Evolutionary conservation across 2,888 invertebrate genomes (phyloP).

Genomic region (Ennomos quercinarius): DNA sequence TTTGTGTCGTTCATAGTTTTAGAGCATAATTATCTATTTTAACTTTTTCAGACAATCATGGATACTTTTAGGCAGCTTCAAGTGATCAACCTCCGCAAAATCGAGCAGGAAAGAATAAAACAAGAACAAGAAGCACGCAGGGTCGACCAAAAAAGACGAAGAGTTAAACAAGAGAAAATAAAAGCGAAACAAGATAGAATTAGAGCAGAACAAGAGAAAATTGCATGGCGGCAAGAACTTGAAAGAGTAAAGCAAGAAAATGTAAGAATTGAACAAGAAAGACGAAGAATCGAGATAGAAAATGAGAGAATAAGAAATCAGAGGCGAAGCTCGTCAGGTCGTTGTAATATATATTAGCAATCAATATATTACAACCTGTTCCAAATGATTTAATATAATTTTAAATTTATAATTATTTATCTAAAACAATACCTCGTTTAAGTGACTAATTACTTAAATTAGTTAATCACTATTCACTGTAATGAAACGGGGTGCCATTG

Average conservation of each 20-base stretch:
- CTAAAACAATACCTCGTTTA: no score
- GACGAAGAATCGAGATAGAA: neutral
- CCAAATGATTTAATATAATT: no score
- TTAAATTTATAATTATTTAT: no score
- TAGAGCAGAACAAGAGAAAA: conserved; percentile 5
- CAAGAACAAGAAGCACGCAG: conserved; percentile 1
- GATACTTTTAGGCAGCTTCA: conserved; percentile 14
- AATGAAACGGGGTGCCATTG: no score
- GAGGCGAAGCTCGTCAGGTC: neutral
- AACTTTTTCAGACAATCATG: conserved; percentile 13
- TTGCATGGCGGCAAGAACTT: conserved; percentile 3
- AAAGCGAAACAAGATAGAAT: conserved; percentile 5
- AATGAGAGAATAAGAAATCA: neutral
- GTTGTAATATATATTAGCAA: no score
- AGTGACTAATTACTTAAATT: no score
- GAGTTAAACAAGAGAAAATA: conserved; percentile 15
- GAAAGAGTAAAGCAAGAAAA: conserved; percentile 1
- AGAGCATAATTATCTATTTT: no score
- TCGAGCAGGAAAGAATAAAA: conserved; percentile 10
- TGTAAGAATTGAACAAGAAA: neutral
- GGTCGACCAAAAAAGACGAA: conserved; percentile 11
- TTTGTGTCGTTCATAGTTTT: no score
- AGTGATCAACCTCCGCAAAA: neutral
- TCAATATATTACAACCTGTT: no score
- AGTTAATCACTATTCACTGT: no score